Conservation (phyloP, 2,797 vertebrate genomes). For the Epinephelus awoara region DNA sequence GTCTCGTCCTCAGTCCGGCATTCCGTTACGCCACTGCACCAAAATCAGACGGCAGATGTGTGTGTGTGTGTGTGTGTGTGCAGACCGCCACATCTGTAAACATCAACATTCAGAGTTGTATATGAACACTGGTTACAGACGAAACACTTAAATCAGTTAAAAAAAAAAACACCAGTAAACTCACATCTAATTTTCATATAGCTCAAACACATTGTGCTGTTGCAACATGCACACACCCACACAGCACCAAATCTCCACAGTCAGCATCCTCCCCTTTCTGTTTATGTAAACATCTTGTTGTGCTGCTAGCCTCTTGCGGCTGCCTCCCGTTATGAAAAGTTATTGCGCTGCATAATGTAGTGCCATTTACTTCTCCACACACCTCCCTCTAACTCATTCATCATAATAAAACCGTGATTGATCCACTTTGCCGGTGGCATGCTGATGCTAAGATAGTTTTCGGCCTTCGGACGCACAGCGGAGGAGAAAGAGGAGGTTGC, state of each 20-base stretch:
- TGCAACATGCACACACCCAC: constrained; percentile 25
- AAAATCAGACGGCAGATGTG: constrained; percentile 51
- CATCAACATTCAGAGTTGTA: not conserved
- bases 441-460: constrained; percentile 49
- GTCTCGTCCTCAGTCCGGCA: constrained; percentile 54
- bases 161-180: not conserved
- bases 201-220: constrained; percentile 17
- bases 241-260: constrained; percentile 51
- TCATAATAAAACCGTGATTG: constrained; percentile 72
- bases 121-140: not conserved
- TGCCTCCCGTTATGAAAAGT: constrained; percentile 72
- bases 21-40: constrained; percentile 73
- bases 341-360: constrained; percentile 75
- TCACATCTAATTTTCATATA: constrained; percentile 2
- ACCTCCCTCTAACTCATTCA: constrained; percentile 57
- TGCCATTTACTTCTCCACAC: constrained; percentile 64
- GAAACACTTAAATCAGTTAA: not conserved
- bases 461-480: constrained; percentile 30
- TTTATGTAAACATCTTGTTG: constrained; percentile 74
- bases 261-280: constrained; percentile 74
- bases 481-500: constrained; percentile 43
- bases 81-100: constrained; percentile 26
- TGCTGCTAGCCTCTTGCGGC: constrained; percentile 58
- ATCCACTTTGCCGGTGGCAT: constrained; percentile 44
- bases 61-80: not conserved